Evolutionary conservation across 2,113 vertebrate species (phyloP), one percentile per base, ranked within the genome.

Genomic region (Pogonocichla stellata): DNA sequence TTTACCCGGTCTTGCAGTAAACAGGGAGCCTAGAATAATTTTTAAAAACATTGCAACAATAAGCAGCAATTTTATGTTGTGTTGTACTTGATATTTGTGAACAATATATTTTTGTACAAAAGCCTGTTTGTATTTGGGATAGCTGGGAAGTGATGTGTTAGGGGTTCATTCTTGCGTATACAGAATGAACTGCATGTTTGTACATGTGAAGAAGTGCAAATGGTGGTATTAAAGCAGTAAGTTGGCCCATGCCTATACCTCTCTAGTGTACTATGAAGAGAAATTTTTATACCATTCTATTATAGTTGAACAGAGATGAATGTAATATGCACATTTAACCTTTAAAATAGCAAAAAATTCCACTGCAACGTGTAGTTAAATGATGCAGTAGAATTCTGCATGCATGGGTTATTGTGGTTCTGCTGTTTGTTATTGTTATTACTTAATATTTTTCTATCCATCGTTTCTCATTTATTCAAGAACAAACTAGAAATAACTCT

Each of bases 361-460:
- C 13, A 1, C 11, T 14, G 19, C 22, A 62, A 7, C 0, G 0
- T 42, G 7, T 9, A 48, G 28, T 34, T 70, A 18, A 77, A 43
- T 47, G 48, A 15, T 62, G 10, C 23, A 54, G 6, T 23, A 29
- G 22, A 61, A 18, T 9, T 62, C 22, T 31, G 26, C 20, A 13
- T 4, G 2, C 50, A 9, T 50, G 10, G 48, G 4, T 50, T 65
- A 12, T 65, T 54, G 24, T 9, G 23, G 15, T 14, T 72, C 16
- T 28, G 33, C 20, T 79, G 7, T 50, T 72, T 22, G 4, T 74
- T 53, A 12, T 34, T 69, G 2, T 45, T 45, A 22, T 43, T 23
- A 33, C 14, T 48, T 8, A 19, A 12, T 53, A 18, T 14, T 54
- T 62, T 80, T 61, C 22, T 81, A 5, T 16, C 9, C 17, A 6